Evolutionary conservation across 2,888 invertebrate species (phyloP).

Genomic region (Arge pagana): DNA sequence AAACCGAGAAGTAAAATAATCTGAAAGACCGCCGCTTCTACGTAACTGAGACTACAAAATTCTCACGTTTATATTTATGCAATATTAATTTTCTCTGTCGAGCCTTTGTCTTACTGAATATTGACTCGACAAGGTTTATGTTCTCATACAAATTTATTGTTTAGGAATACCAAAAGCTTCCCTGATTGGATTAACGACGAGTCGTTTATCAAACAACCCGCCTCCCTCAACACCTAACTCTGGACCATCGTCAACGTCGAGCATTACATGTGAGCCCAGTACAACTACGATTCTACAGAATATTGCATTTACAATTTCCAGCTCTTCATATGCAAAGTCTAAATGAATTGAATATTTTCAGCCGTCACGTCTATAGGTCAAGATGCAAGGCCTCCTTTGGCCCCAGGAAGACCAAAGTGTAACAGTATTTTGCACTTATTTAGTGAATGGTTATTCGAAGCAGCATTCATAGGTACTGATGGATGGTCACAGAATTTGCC

Average conservation of each 20-base stretch:
- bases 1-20: too few relatives aligned
- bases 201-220: conserved; percentile 70
- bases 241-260: conserved; percentile 70
- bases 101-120: too few relatives aligned
- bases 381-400: conserved; percentile 70
- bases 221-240: conserved; percentile 73
- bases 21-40: too few relatives aligned
- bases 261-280: conserved; percentile 65
- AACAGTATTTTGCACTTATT: conserved; percentile 95
- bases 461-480: conserved; percentile 86
- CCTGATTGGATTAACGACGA: conserved; percentile 77
- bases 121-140: conserved; percentile 3
- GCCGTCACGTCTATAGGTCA: conserved; percentile 66
- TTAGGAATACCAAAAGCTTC: conserved; percentile 83
- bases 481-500: conserved; percentile 63
- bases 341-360: conserved; percentile 48
- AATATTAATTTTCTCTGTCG: too few relatives aligned
- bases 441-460: conserved; percentile 96
- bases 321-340: too few relatives aligned
- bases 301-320: conserved; percentile 23
- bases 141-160: conserved; percentile 24
- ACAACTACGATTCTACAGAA: conserved; percentile 30
- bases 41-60: too few relatives aligned
- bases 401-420: conserved; percentile 83
- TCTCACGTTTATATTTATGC: too few relatives aligned